Evolutionary conservation across 2,797 vertebrate species (phyloP), one percentile per base, ranked within the genome.

Genomic region (Malacoctenus gilli): DNA sequence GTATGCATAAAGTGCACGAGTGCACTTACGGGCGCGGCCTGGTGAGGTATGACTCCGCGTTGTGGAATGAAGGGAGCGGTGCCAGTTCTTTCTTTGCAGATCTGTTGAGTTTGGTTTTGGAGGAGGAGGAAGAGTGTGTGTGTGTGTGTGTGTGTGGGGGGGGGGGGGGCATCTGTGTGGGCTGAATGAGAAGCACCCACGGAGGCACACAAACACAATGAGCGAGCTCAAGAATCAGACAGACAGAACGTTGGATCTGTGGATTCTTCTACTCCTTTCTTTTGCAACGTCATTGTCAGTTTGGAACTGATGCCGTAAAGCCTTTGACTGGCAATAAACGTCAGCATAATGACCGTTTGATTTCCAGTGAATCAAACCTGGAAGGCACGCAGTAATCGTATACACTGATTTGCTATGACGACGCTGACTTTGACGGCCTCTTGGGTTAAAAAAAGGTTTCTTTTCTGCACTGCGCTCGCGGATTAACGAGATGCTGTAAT

Each of bases 41-140:
- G 75, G 83, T 87, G 83, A 87, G 71, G 80, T 82, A 90, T 92
- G 91, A 92, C 89, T 92, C 77, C 62, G 47, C 80, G 79, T 82
- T 90, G 56, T 87, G 89, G 91, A 92, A 91, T 92, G 91, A 91
- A 88, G 85, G 89, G 89, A 89, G 87, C 79, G 65, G 78, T 88
- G 89, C 83, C 83, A 90, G 83, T 64, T 87, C 77, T 85, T 79
- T 87, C 79, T 87, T 83, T 80, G 77, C 70, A 84, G 76, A 77
- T 61, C 79, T 71, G 68, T 68, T 75, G 72, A 82, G 87, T 85
- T 86, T 73, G 67, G 74, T 75, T 67, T 56, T 50, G 70, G 79
- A 62, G 62, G 60, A 54, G 58, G 36, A 50, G 63, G 76, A 51
- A 53, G 47, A 47, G 59, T 62, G 34, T 48, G 21, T 4, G 53